Conservation (phyloP, 2,797 vertebrate genomes). For the Sus cebifrons region DNA sequence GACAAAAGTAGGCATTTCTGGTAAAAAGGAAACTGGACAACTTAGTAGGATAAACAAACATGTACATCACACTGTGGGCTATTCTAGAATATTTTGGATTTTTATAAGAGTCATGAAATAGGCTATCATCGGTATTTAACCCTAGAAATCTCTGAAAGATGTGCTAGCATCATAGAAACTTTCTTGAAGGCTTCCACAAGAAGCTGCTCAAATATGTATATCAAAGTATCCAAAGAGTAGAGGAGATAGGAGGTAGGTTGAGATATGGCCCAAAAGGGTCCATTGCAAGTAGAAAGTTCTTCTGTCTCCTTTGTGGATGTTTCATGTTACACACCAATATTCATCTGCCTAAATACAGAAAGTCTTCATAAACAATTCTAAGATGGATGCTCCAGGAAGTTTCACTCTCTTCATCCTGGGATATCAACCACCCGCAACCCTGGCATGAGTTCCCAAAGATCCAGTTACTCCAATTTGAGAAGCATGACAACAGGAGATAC, state of each 20-base stretch:
- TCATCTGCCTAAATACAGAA: neutral
- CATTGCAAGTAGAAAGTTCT: neutral
- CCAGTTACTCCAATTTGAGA: neutral
- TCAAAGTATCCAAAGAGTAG: neutral
- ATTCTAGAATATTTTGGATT: slow-evolving; percentile 21
- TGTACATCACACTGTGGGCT: neutral
- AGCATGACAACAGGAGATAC: neutral
- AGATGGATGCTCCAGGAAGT: neutral
- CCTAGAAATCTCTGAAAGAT: neutral
- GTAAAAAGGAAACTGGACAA: neutral
- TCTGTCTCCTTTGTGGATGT: neutral
- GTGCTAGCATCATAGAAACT: neutral
- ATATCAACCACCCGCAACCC: neutral
- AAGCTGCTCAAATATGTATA: neutral
- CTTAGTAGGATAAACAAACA: neutral
- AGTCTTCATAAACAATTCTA: neutral
- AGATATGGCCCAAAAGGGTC: neutral
- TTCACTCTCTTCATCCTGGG: neutral
- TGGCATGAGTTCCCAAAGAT: neutral
- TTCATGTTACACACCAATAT: neutral
- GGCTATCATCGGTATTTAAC: neutral
- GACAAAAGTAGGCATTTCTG: neutral
- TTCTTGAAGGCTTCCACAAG: neutral
- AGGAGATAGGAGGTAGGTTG: neutral
- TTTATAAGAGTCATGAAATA: neutral